Conservation (phyloP, 1,140 invertebrate species). For the Vanessa atalanta region DNA sequence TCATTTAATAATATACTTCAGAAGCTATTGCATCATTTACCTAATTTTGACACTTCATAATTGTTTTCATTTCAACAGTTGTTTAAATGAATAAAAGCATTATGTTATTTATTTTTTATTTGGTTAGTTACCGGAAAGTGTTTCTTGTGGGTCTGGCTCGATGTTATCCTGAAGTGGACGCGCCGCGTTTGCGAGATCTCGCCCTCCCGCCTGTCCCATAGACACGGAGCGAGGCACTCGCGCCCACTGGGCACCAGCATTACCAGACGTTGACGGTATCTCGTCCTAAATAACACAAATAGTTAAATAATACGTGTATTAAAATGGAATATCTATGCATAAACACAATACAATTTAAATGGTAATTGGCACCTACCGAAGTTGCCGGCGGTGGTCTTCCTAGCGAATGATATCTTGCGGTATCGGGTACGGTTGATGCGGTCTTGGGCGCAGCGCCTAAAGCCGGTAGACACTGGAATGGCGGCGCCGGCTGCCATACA, state of each 20-base stretch:
- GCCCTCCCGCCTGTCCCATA: conserved; percentile 76
- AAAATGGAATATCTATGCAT: neutral
- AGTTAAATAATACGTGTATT: neutral
- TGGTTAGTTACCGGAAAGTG: conserved; percentile 47
- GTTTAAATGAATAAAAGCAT: neutral
- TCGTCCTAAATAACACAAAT: conserved; percentile 15
- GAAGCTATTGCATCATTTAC: too few species aligned
- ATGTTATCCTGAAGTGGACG: conserved; percentile 42
- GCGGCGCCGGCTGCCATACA: conserved; percentile 83
- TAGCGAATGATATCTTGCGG: conserved; percentile 61
- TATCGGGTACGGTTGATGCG: conserved; percentile 41
- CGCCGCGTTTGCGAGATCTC: conserved; percentile 54
- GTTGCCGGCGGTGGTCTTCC: conserved; percentile 52
- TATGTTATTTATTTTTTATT: too few species aligned
- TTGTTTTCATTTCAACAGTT: too few species aligned
- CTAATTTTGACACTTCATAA: too few species aligned
- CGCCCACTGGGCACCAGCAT: conserved; percentile 26
- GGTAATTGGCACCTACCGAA: conserved; percentile 34
- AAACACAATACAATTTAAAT: neutral
- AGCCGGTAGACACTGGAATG: conserved; percentile 89
- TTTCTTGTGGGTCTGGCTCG: conserved; percentile 48
- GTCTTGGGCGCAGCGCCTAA: conserved; percentile 84
- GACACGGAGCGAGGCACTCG: conserved; percentile 82
- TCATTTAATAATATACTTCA: too few species aligned
- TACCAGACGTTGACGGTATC: conserved; percentile 22